phyloP scores from a whole-genome alignment of 1,140 invertebrate genomes.

The Drosophila ficusphila region DNA sequence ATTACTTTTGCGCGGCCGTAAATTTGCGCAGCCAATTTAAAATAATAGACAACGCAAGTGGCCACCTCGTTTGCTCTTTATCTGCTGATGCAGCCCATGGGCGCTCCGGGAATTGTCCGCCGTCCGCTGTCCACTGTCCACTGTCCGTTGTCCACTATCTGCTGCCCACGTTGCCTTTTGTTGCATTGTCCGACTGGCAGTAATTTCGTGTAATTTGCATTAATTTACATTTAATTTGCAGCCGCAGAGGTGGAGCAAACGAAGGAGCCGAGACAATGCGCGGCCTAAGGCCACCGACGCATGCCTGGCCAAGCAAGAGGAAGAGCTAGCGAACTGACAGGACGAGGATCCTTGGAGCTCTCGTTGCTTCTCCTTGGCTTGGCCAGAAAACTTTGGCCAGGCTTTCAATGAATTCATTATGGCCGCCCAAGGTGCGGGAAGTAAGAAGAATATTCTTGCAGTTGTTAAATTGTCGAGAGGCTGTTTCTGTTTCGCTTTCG shows the following conservation, averaged over 20 bases:
- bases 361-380: slow-evolving; percentile 29
- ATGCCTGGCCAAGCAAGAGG: slow-evolving; percentile 46
- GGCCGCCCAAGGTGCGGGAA: slow-evolving; percentile 49
- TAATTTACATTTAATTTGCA: slow-evolving; percentile 79
- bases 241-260: slow-evolving; percentile 10
- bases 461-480: slow-evolving; percentile 66
- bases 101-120: slow-evolving; percentile 24
- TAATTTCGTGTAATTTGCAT: slow-evolving; percentile 79
- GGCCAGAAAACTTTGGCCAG: slow-evolving; percentile 47
- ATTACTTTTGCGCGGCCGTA: slow-evolving; percentile 77
- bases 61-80: slow-evolving; percentile 57
- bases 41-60: slow-evolving; percentile 75
- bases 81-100: slow-evolving; percentile 59
- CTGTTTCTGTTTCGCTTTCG: not conserved
- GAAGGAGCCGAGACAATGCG: slow-evolving; percentile 25
- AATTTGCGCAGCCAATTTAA: slow-evolving; percentile 79
- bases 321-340: slow-evolving; percentile 13
- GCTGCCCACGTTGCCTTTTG: slow-evolving; percentile 20
- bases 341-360: slow-evolving; percentile 39
- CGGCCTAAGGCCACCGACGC: slow-evolving; percentile 54
- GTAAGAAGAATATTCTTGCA: slow-evolving; percentile 57
- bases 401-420: slow-evolving; percentile 76
- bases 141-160: slow-evolving; percentile 10
- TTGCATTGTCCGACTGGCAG: slow-evolving; percentile 58
- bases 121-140: slow-evolving; percentile 7